Evolutionary conservation across 2,888 invertebrate genomes (phyloP).

Genomic region (Pilophorus perplexus): DNA sequence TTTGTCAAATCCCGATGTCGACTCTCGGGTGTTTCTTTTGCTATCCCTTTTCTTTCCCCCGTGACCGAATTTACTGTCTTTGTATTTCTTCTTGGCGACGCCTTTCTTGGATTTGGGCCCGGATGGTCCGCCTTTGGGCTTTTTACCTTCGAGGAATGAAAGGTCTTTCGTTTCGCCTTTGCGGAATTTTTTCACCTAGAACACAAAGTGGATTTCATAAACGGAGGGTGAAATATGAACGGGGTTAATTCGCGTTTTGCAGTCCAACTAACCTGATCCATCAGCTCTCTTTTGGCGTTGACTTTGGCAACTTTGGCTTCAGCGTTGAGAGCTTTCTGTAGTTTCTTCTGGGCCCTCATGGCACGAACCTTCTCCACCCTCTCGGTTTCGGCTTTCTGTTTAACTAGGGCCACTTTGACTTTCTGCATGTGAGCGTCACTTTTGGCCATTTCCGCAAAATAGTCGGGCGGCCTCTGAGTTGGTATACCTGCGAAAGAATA

Average conservation of each 20-base stretch:
- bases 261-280: too few species aligned
- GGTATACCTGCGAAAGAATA: constrained; percentile 56
- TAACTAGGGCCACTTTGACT: constrained; percentile 59
- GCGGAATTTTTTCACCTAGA: constrained; percentile 90
- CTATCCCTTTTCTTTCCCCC: constrained; percentile 91
- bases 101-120: constrained; percentile 18
- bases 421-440: constrained; percentile 97
- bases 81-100: constrained; percentile 60
- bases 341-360: constrained; percentile 84
- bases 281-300: constrained; percentile 85
- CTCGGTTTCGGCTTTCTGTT: constrained; percentile 80
- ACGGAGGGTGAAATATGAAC: too few species aligned
- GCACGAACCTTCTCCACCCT: constrained; percentile 87
- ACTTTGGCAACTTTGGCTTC: constrained; percentile 81
- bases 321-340: constrained; percentile 83
- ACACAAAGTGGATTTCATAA: too few species aligned
- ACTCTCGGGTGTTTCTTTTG: constrained; percentile 83
- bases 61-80: constrained; percentile 87
- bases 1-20: constrained; percentile 64
- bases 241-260: too few species aligned
- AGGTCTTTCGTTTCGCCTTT: constrained; percentile 78
- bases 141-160: constrained; percentile 58
- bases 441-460: constrained; percentile 99
- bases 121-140: neutral
- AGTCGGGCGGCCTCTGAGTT: constrained; percentile 89